Evolutionary conservation across 1,140 invertebrate genomes (phyloP), one percentile per base, ranked within the genome.

Genomic region (Arctopsyche grandis): DNA sequence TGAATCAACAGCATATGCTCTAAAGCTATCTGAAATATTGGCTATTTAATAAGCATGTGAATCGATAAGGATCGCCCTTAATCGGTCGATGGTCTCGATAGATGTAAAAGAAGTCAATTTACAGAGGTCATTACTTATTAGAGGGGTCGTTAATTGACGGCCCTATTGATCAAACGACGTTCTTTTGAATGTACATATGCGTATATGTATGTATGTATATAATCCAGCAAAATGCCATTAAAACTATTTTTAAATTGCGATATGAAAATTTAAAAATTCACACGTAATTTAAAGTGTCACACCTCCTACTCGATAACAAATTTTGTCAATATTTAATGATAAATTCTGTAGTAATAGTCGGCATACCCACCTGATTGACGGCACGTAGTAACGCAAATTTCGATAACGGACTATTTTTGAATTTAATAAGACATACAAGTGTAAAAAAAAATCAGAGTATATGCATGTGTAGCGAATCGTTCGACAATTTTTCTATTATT

Each of bases 21-120:
- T n/a, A n/a, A n/a, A n/a, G n/a, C n/a, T n/a, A n/a, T n/a, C n/a
- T n/a, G n/a, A n/a, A n/a, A n/a, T n/a, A n/a, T n/a, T n/a, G n/a
- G n/a, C n/a, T 38, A 38, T 4, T 38, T 38, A 38, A 38, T 4
- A 38, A 38, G n/a, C n/a, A 38, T 38, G 29, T 38, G 29, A 38
- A 1, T 38, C 7, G 29, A 38, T 38, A 38, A 38, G 7, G 29
- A 38, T 38, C 29, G 29, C 29, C 7, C 7, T 38, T 4, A 38
- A 38, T 66, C 21, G n/a, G 21, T 0, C 63, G 12, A 66, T 22
- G 63, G 1, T 29, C 63, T 26, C 5, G 63, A 66, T 66, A 26
- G 16, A 66, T 12, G 21, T n/a, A 12, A 60, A 66, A 66, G 24
- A 66, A 66, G 24, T 66, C 63, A 66, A 66, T 66, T 66, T 26